Percentiles rank a stretch among this genome's conserved stretches.
phyloP scores from a whole-genome alignment of 2,888 invertebrate species.

The Sisyra terminalis region DNA sequence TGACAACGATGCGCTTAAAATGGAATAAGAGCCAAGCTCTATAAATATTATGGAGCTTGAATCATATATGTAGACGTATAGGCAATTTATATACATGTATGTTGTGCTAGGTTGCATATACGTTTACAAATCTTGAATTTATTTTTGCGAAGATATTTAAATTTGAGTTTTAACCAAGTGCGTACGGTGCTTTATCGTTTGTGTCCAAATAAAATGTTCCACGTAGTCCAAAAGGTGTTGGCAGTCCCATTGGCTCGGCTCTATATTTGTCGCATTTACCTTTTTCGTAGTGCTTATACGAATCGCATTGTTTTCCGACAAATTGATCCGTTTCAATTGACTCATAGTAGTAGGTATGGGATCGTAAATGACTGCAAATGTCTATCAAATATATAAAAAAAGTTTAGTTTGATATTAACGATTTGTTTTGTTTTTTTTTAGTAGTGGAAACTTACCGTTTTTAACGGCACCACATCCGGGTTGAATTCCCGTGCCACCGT shows the following conservation, averaged over 20 bases:
- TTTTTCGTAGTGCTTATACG: conserved; percentile 20
- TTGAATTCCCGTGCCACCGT: conserved; percentile 34
- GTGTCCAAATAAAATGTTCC: conserved; percentile 1
- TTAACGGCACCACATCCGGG: conserved; percentile 27
- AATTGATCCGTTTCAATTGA: conserved; percentile 25
- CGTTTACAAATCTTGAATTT: too few species aligned
- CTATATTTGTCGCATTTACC: conserved; percentile 18
- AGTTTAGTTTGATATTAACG: background rate
- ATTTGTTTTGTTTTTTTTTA: background rate
- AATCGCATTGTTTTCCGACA: conserved; percentile 22
- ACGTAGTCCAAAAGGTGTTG: background rate
- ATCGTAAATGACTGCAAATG: conserved; percentile 30
- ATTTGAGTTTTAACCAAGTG: conserved; percentile 13
- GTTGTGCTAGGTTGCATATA: too few species aligned
- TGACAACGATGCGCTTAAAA: too few species aligned
- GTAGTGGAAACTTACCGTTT: conserved; percentile 3
- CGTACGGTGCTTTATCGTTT: background rate
- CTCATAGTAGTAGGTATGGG: conserved; percentile 29
- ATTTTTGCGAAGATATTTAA: too few species aligned
- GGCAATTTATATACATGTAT: too few species aligned
- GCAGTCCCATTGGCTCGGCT: background rate
- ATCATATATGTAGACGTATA: too few species aligned
- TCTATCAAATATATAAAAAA: conserved; percentile 19
- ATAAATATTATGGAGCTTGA: too few species aligned
- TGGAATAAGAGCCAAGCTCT: too few species aligned